These are phyloP conservation scores for Oostethus manadensis DNA, from an alignment of 2,113 vertebrate species.

Conservation along the genomic window DNA sequence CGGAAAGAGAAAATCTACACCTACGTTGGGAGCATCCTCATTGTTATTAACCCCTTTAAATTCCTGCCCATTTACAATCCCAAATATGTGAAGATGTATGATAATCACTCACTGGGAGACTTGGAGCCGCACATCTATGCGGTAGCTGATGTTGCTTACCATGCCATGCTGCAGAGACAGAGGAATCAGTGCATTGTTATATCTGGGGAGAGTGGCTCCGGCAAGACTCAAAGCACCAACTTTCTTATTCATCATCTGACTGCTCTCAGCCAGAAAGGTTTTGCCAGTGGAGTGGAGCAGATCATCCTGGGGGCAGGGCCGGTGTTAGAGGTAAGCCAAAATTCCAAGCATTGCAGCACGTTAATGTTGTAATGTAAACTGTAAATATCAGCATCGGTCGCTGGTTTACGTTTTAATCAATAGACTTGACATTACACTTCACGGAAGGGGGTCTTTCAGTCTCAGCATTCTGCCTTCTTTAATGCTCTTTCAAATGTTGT, in stretches of 20 bases:
- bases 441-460: no score
- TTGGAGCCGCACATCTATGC: constrained; percentile 97
- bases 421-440: neutral
- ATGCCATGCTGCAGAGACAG: constrained; percentile 91
- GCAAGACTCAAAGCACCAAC: constrained; percentile 98
- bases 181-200: constrained; percentile 97
- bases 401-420: neutral
- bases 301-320: constrained; percentile 97
- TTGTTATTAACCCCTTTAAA: constrained; percentile 96
- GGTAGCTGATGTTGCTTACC: constrained; percentile 94
- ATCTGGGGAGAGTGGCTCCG: constrained; percentile 95
- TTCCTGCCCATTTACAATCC: constrained; percentile 99
- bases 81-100: constrained; percentile 98
- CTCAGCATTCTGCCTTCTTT: no score
- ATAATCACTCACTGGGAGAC: constrained; percentile 92
- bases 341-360: neutral
- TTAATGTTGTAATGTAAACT: neutral
- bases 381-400: neutral
- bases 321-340: constrained; percentile 88
- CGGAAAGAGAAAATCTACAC: constrained; percentile 98
- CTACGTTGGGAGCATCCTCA: constrained; percentile 94
- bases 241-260: constrained; percentile 99
- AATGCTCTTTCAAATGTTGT: neutral
- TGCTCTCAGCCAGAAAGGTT: constrained; percentile 97
- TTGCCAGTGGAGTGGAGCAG: constrained; percentile 97